A percentile compares a stretch with the other conserved stretches of the same genome.
phyloP scores from a whole-genome alignment of 2,113 vertebrate genomes.

The Circaetus gallicus region DNA sequence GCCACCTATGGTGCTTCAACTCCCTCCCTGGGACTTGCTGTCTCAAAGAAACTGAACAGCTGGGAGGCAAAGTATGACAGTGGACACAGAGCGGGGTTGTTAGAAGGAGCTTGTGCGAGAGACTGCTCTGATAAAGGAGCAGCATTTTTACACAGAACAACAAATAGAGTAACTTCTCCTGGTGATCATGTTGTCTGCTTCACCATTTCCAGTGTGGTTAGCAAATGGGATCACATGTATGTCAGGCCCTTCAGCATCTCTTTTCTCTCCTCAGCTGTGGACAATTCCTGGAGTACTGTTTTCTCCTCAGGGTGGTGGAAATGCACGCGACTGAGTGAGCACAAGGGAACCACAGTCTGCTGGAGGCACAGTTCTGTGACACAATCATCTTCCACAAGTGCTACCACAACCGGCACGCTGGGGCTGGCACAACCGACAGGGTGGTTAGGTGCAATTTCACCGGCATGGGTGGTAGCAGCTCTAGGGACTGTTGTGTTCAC shows the following conservation, averaged over 20 bases:
- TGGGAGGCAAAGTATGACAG: no score
- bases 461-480: not conserved
- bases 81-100: no score
- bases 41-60: no score
- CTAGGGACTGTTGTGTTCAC: not conserved
- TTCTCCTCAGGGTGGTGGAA: not conserved
- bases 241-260: accelerated
- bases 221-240: not conserved
- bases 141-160: not conserved
- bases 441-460: not conserved
- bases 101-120: not conserved
- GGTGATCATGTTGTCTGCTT: not conserved
- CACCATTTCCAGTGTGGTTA: not conserved
- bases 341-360: not conserved
- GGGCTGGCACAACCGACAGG: not conserved
- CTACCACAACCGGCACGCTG: not conserved
- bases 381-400: not conserved
- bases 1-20: no score
- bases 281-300: not conserved
- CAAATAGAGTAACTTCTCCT: not conserved
- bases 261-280: not conserved
- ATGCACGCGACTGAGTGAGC: accelerated
- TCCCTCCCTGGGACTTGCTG: no score
- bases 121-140: not conserved
- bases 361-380: not conserved